phyloP scores from a whole-genome alignment of 2,113 vertebrate genomes.

The Felis chaus region DNA sequence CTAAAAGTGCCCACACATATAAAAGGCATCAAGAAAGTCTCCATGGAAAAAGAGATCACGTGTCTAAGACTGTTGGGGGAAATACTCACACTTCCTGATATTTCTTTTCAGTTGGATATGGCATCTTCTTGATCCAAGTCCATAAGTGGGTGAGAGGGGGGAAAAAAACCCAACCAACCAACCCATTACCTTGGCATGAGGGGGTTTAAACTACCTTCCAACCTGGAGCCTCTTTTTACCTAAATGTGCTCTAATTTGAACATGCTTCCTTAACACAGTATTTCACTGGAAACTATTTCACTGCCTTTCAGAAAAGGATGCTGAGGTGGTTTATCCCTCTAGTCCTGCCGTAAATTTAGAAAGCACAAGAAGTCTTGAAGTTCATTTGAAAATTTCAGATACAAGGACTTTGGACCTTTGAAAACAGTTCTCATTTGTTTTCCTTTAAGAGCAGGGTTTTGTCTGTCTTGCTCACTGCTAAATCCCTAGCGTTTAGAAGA shows the following conservation, averaged over 20 bases:
- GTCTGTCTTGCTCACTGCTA: background rate
- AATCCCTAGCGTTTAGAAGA: background rate
- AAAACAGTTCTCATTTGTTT: conserved; percentile 12
- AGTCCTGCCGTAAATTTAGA: background rate
- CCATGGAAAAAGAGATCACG: background rate
- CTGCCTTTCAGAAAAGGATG: background rate
- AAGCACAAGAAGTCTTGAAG: background rate
- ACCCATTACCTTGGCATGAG: background rate
- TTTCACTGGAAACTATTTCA: background rate
- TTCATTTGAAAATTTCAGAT: background rate
- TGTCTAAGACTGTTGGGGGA: background rate
- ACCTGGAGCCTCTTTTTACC: background rate
- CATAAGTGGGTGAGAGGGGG: background rate
- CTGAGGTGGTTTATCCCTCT: background rate
- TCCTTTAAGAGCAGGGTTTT: background rate
- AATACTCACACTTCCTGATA: background rate
- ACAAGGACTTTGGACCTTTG: background rate
- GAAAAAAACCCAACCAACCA: background rate
- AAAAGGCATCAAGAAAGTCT: background rate
- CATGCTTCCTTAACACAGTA: background rate
- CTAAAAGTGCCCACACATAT: background rate
- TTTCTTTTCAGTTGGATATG: background rate
- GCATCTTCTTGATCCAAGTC: background rate
- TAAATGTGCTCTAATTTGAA: background rate
- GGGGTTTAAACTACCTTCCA: background rate